Evolutionary conservation across 2,888 invertebrate species (phyloP).

Genomic region (Thereva nobilitata): DNA sequence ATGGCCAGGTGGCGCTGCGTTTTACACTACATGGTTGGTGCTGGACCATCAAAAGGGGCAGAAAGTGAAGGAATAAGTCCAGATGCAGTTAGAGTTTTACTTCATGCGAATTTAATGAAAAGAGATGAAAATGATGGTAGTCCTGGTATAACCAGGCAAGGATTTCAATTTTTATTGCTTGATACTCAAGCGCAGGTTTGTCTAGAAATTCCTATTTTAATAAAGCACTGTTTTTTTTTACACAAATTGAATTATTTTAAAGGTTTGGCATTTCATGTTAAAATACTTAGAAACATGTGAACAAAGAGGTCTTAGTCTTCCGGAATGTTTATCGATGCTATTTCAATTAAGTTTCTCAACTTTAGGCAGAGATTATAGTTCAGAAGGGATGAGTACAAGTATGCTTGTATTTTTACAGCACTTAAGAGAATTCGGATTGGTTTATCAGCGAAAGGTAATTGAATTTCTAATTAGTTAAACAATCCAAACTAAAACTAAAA

Average conservation of each 20-base stretch:
- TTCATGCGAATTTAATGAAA: constrained; percentile 93
- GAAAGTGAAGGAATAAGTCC: constrained; percentile 90
- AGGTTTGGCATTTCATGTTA: constrained; percentile 93
- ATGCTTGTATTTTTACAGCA: constrained; percentile 92
- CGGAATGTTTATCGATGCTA: constrained; percentile 92
- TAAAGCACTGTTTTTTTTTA: background rate
- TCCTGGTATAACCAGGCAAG: constrained; percentile 88
- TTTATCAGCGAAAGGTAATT: constrained; percentile 89
- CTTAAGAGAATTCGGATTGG: constrained; percentile 93
- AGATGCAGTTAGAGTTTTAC: constrained; percentile 90
- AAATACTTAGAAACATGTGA: constrained; percentile 94
- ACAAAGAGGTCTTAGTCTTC: constrained; percentile 80
- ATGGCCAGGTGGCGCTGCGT: constrained; percentile 96
- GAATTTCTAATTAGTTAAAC: background rate
- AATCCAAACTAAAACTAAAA: constrained; percentile 30
- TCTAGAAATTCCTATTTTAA: background rate
- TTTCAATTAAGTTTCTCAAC: constrained; percentile 95
- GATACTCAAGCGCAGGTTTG: constrained; percentile 75
- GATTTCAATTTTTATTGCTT: constrained; percentile 94
- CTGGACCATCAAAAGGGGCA: constrained; percentile 59
- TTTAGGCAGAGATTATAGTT: constrained; percentile 94
- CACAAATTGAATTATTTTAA: background rate
- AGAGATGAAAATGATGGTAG: constrained; percentile 70
- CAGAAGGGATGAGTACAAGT: constrained; percentile 88
- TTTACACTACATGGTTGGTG: constrained; percentile 94